phyloP scores from a whole-genome alignment of 2,113 vertebrate species.

The Romanogobio albipinnatus region DNA sequence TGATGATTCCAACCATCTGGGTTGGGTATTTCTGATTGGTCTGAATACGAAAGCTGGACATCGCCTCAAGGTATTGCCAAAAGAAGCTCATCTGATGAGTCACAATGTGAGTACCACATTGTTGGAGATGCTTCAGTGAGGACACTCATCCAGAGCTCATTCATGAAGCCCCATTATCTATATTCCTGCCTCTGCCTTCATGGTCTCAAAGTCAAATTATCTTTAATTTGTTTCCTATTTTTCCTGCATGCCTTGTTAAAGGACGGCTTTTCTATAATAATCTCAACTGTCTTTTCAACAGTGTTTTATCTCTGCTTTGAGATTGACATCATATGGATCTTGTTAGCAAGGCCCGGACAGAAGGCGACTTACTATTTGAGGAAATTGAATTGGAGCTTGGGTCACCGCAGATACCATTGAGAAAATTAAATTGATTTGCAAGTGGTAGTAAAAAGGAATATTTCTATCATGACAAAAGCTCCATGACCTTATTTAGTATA shows the following conservation, averaged over 20 bases:
- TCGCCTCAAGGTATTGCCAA: constrained; percentile 25
- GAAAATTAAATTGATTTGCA: constrained; percentile 4
- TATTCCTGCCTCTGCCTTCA: constrained; percentile 20
- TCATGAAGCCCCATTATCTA: constrained; percentile 27
- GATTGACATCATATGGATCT: constrained; percentile 52
- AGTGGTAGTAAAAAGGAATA: neutral
- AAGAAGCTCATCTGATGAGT: constrained; percentile 24
- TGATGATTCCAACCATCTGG: constrained; percentile 54
- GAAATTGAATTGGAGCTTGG: constrained; percentile 58
- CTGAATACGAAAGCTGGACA: constrained; percentile 12
- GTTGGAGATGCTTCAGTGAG: constrained; percentile 40
- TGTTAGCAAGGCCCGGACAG: constrained; percentile 41
- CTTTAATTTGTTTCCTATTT: constrained; percentile 20
- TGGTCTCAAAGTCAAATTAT: constrained; percentile 57
- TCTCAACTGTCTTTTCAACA: constrained; percentile 36
- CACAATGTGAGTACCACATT: constrained; percentile 28
- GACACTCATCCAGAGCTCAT: constrained; percentile 1
- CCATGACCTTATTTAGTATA: neutral
- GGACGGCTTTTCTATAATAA: constrained; percentile 47
- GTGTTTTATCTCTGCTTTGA: constrained; percentile 43
- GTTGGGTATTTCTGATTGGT: constrained; percentile 7
- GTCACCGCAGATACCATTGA: constrained; percentile 39
- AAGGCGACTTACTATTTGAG: constrained; percentile 44
- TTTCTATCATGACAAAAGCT: constrained; percentile 3
- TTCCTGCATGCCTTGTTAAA: constrained; percentile 39